Conservation (phyloP, 2,797 vertebrate genomes). For the Cuculus canorus region DNA sequence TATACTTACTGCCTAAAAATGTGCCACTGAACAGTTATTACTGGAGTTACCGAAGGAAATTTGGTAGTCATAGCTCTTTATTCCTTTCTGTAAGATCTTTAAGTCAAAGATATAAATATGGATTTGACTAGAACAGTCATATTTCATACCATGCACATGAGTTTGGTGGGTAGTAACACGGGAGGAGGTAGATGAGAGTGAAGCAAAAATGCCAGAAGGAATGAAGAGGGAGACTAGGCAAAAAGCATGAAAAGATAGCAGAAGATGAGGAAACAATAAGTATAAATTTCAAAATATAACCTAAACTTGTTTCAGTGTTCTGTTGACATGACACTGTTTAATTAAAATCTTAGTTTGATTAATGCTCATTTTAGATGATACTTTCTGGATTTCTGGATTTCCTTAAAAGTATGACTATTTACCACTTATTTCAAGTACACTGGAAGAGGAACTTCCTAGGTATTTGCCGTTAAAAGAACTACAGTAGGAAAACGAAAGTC, state of each 20-base stretch:
- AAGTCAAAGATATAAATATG: background rate
- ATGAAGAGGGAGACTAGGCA: background rate
- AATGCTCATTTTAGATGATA: background rate
- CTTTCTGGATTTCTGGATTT: background rate
- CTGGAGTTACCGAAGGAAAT: background rate
- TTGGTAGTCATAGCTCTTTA: background rate
- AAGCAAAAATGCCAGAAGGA: background rate
- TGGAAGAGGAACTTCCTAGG: background rate
- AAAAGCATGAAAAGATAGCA: background rate
- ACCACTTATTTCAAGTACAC: background rate
- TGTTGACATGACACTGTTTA: background rate
- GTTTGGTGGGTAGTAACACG: background rate
- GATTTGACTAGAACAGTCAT: background rate
- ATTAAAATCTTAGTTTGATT: conserved; percentile 12
- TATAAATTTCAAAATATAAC: background rate
- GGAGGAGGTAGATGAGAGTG: background rate
- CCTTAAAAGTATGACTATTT: background rate
- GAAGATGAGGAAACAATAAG: background rate
- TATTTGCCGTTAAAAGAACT: background rate
- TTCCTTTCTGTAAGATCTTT: background rate
- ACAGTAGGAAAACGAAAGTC: background rate
- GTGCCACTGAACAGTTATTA: background rate
- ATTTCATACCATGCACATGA: background rate
- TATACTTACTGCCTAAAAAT: background rate
- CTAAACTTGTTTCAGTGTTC: background rate